A percentile compares a stretch with the other conserved stretches of the same genome.
phyloP scores from a whole-genome alignment of 2,797 vertebrate species.

The Ficedula albicollis region DNA sequence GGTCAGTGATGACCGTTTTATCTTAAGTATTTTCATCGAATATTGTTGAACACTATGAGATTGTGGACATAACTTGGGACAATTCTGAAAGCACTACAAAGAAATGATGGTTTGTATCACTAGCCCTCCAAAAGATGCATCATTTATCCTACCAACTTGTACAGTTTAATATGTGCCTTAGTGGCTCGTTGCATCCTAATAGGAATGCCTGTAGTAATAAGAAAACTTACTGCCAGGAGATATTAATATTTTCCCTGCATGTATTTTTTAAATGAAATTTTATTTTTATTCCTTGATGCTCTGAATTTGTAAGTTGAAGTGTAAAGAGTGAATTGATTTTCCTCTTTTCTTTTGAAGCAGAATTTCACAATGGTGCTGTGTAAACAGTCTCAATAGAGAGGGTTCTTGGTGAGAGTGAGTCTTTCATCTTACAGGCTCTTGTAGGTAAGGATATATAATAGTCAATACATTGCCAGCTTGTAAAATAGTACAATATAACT shows the following conservation, averaged over 20 bases:
- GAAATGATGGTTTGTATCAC: background rate
- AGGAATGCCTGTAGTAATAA: background rate
- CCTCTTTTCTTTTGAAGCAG: background rate
- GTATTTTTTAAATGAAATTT: background rate
- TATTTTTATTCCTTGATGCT: background rate
- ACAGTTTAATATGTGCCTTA: background rate
- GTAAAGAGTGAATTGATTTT: conserved; percentile 6
- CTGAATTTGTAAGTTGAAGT: background rate
- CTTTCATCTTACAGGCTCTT: conserved; percentile 4
- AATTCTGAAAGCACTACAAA: background rate
- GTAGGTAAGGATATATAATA: background rate
- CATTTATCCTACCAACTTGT: background rate
- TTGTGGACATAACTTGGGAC: background rate
- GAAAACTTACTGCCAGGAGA: background rate
- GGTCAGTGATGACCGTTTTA: background rate
- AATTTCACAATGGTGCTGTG: background rate
- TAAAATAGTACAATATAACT: background rate
- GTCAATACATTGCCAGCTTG: background rate
- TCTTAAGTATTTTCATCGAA: background rate
- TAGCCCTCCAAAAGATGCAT: background rate
- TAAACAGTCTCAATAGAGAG: background rate
- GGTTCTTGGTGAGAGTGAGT: background rate
- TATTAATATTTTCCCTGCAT: background rate
- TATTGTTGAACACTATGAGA: accelerated
- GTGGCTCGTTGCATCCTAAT: background rate